Base-by-base conservation (phyloP, 2,888 invertebrate species). In the Hipparchia sbordonii region DNA sequence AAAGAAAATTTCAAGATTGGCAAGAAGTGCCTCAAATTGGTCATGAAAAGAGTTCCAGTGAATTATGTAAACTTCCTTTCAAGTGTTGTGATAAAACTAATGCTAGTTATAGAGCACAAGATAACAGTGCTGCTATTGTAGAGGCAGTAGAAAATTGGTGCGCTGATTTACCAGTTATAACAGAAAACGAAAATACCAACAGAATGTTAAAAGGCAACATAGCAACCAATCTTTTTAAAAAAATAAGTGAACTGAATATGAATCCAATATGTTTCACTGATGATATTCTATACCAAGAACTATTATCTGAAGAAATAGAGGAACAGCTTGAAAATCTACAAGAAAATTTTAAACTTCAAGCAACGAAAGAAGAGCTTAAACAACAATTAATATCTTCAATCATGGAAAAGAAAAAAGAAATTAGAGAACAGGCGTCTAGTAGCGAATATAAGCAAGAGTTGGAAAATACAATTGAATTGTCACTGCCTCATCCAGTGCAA, bases 121-220 rank as follows among this genome's bases (percentile, higher is more conserved):
- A 74, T 56, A 76, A 72, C 23, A 73, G 70, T 6, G 62, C 46
- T 57, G 67, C 46, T 60, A 72, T 89, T 57, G 82, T 88, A 5
- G 82, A 89, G 72, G 80, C 81, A 10, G 85, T 91, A 72, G 89
- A 89, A 73, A 80, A 79, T 45, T 91, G 89, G 89, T 86, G 84
- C 67, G 80, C 83, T 8, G 79, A 82, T 33, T 78, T 90, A 67
- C 88, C 88, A 54, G 79, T 89, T 4, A 75, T 80, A 60, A 45
- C 67, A 2, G 77, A 78, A 62, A 66, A 67, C 7, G 70, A 76
- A 51, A 62, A 59, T 66, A 54, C 13, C 1, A 67, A 48, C 13
- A 72, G 51, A 23, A 45, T 45, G 23, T 46, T 83, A 8, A 87
- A 86, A 81, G 80, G 85, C 65, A 78, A 82, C 63, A 76, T 87